Base-by-base conservation (phyloP, 2,797 vertebrate genomes). In the Karalla daura region DNA sequence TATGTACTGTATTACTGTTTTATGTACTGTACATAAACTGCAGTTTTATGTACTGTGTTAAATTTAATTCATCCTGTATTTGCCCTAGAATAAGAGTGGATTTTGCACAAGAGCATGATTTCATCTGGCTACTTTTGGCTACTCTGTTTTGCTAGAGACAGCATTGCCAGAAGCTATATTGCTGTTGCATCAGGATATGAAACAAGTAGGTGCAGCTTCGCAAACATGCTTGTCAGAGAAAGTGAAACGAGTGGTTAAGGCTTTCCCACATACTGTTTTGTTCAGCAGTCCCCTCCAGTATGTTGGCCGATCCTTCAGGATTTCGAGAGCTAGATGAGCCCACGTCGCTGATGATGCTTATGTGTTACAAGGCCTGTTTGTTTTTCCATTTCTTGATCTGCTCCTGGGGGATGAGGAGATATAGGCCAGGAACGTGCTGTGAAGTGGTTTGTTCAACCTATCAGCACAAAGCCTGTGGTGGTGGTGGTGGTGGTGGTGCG, bases 361-460 rank as follows among this genome's bases (percentile, higher is more conserved):
- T 65, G 68, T 63, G 67, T 83, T 83, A 63, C 64, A 58, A 58
- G 59, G 56, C 50, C 39, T 61, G 59, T 85, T 81, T 87, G 69
- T 83, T 73, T 78, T 61, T 59, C 63, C 27, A 14, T 76, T 81
- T 72, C 84, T 81, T 89, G 74, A 83, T 85, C 72, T 85, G 49
- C 50, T 88, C 75, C 74, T 62, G 13, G 40, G 81, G 73, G 78
- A 86, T 41, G 24, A 30, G 68, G 36, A 62, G 81, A 87, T 89
- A 52, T 83, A 71, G 78, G 76, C 65, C 83, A 79, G 32, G 49
- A 55, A 28, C 5, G 15, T 52, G 3, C 46, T 60, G 46, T 64
- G 56, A 81, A 83, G 66, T 37, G 52, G 11, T 69, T 76, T 13
- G 24, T 60, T 76, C 25, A 50, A 61, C 59, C 63, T 55, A 51